Evolutionary conservation across 2,113 vertebrate species (phyloP), one percentile per base, ranked within the genome.

Genomic region (Gopherus evgoodei): DNA sequence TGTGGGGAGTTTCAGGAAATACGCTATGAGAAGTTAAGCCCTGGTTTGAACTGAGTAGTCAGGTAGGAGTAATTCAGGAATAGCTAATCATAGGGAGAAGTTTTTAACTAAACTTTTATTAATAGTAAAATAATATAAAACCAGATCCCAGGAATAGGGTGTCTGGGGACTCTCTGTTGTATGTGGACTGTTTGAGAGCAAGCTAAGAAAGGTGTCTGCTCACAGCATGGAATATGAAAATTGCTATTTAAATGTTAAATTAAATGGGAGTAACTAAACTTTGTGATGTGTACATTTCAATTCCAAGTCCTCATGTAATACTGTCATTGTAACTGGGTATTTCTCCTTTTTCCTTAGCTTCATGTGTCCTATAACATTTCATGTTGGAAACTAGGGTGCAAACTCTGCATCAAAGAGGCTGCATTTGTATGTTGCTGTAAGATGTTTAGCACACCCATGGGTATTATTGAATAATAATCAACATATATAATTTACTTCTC

Each of bases 401-500:
- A 65, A 59, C 62, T 93, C 53, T 52, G 78, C 52, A 83, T 65
- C 42, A 53, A 87, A 83, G 38, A 57, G 6, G 80, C 50, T 42
- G 44, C 38, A 5, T 78, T 35, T 83, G 49, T 76, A 29, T 35
- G 62, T 35, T 91, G 84, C 53, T 1, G 0, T 19, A 90, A 87
- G 12, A 56, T 86, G 42, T 83, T 83, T 78, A 86, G 44, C 54
- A 75, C 38, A 72, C 53, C 89, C 57, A 80, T 89, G 84, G 86
- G 72, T 92, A 87, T 88, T 85, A 90, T 83, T 84, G 27, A 94
- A 81, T 81, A 93, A 84, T 84, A 79, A 92, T 92, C 53, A 81
- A 22, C 56, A 85, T 95, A 85, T 90, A n/a, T 94, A 94, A 95
- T 87, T 95, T 86, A 81, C 62, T 69, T 69, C 62, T 17, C 62